Conservation (phyloP, 2,797 vertebrate species). For the Rhinella marina region DNA sequence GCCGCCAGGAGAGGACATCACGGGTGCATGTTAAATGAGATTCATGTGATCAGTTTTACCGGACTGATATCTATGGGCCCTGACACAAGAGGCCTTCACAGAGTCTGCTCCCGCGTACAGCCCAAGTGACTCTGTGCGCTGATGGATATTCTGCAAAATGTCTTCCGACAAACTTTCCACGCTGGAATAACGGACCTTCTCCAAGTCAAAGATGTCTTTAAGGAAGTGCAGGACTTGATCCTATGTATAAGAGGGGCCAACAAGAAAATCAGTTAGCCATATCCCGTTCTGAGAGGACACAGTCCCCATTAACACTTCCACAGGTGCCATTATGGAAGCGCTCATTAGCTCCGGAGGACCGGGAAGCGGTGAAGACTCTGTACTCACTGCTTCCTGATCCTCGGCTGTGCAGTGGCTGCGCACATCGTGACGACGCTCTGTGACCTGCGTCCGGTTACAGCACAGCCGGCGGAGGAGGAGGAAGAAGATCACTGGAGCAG, state of each 20-base stretch:
- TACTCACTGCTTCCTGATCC: too few species aligned
- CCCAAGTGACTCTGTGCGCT: constrained; percentile 84
- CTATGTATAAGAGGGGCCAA: constrained; percentile 67
- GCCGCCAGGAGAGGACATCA: neutral
- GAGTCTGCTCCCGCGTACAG: constrained; percentile 83
- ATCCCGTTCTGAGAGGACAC: too few species aligned
- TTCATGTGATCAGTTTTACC: neutral
- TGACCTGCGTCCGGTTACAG: too few species aligned
- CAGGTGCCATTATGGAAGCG: too few species aligned
- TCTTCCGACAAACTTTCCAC: constrained; percentile 89
- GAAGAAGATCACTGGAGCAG: too few species aligned
- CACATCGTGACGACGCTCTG: too few species aligned
- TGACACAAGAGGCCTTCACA: constrained; percentile 70
- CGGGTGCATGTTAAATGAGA: neutral
- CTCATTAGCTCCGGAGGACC: too few species aligned
- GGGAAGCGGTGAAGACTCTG: too few species aligned
- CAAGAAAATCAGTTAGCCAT: neutral
- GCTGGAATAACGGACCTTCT: constrained; percentile 89
- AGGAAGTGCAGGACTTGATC: constrained; percentile 94
- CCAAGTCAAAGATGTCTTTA: constrained; percentile 95
- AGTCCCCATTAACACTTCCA: too few species aligned
- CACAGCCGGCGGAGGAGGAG: too few species aligned
- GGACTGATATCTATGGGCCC: neutral
- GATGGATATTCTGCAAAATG: constrained; percentile 82
- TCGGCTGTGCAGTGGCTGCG: too few species aligned